Evolutionary conservation across 2,888 invertebrate species (phyloP).

Genomic region (Baccha elongata): DNA sequence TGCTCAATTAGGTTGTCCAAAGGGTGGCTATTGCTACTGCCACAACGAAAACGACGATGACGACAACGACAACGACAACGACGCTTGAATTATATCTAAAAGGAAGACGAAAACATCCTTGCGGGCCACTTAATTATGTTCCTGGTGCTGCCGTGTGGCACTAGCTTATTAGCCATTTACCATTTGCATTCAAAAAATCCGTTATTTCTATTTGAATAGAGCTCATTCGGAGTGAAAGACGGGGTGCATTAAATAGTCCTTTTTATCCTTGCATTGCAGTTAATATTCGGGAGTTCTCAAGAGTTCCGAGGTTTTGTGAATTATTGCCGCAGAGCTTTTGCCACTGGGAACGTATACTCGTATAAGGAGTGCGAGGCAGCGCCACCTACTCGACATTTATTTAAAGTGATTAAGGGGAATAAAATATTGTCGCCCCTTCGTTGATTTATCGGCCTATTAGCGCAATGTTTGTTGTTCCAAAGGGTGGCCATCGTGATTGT

Average conservation of each 20-base stretch:
- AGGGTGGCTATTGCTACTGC: conserved; percentile 45
- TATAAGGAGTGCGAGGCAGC: conserved; percentile 1
- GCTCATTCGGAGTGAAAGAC: conserved; percentile 8
- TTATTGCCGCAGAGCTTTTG: conserved; percentile 49
- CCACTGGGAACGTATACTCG: not conserved
- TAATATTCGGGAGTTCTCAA: conserved; percentile 59
- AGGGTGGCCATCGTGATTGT: conserved; percentile 12
- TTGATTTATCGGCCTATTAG: conserved; percentile 74
- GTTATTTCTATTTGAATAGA: conserved; percentile 67
- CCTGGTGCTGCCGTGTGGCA: conserved; percentile 59
- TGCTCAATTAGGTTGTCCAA: conserved; percentile 70
- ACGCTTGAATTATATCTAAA: conserved; percentile 57
- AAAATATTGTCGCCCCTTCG: conserved; percentile 74
- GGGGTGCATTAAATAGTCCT: conserved; percentile 4
- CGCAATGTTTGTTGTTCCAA: conserved; percentile 29
- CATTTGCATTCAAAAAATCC: conserved; percentile 66
- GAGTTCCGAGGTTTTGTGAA: conserved; percentile 59
- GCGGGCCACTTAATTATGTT: conserved; percentile 74
- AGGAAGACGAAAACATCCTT: conserved; percentile 72
- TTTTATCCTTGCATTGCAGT: conserved; percentile 44
- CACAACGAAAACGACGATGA: not conserved
- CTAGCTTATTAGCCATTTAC: conserved; percentile 71
- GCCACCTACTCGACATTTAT: conserved; percentile 74
- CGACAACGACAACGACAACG: conserved; percentile 11
- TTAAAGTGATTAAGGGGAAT: conserved; percentile 75